Evolutionary conservation across 30 jellyfish, hydroid and myxozoan species (phyloP).

Genomic region (Catostylus mosaicus): DNA sequence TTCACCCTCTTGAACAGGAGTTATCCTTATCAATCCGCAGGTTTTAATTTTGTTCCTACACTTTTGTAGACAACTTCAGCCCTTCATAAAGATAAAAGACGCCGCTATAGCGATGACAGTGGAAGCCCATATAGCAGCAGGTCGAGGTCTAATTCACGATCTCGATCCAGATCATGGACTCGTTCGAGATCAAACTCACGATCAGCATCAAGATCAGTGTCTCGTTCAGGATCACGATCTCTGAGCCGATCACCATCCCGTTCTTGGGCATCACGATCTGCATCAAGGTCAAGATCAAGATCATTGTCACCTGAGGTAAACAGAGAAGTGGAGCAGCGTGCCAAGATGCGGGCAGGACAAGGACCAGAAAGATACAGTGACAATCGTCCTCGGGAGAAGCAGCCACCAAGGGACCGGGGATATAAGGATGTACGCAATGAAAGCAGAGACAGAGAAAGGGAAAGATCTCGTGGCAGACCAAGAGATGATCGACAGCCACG

Average conservation of each 20-base stretch:
- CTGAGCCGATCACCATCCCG: conserved; percentile 55
- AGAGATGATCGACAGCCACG: conserved; percentile 59
- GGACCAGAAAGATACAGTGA: conserved; percentile 46
- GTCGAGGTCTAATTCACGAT: conserved; percentile 68
- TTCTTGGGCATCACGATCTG: conserved; percentile 59
- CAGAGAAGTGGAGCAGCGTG: conserved; percentile 34
- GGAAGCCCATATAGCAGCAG: conserved; percentile 77
- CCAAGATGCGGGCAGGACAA: conserved; percentile 13
- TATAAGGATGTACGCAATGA: conserved; percentile 41
- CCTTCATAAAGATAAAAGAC: conserved; percentile 67
- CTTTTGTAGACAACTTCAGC: conserved; percentile 49
- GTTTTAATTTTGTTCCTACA: not conserved
- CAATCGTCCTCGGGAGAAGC: conserved; percentile 46
- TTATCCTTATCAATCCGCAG: too few species aligned
- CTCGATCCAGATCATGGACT: conserved; percentile 70
- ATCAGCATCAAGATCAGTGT: conserved; percentile 64
- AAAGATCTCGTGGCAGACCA: conserved; percentile 55
- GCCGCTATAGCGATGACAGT: conserved; percentile 67
- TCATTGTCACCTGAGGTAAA: conserved; percentile 35
- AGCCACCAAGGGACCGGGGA: conserved; percentile 38
- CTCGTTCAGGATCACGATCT: conserved; percentile 58
- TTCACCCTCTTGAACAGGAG: too few species aligned
- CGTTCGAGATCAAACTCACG: conserved; percentile 58
- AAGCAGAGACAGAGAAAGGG: conserved; percentile 66
- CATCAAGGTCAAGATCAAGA: conserved; percentile 37